Evolutionary conservation across 2,113 vertebrate species (phyloP), one percentile per base, ranked within the genome.

Genomic region (Panthera tigris): DNA sequence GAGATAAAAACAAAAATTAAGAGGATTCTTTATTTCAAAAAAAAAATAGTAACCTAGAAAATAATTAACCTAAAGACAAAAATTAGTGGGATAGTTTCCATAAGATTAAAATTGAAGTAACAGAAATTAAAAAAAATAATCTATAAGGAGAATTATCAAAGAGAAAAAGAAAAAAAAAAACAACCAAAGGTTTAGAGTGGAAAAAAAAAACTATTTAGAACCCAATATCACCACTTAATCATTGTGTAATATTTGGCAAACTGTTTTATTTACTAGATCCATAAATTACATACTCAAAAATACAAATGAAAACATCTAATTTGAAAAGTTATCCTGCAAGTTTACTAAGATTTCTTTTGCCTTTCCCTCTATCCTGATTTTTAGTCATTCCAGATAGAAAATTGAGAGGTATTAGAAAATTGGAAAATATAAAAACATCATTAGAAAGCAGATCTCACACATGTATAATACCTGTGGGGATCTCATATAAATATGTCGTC

Each of bases 41-140:
- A 90, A 69, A 80, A 90, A 96, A 69, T n/a, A 73, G 71, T 48
- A 63, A 48, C 36, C 31, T 80, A 96, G 41, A 88, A 94, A 94
- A 78, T 86, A 89, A 79, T 89, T 89, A 93, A 82, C 50, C 14
- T 27, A 52, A 96, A 87, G 39, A 68, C 31, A 80, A 91, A 92
- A 82, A 19, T 41, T 76, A 84, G 31, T 71, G 36, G 7, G 5
- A 66, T n/a, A 7, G 14, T 14, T 94, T 15, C 14, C 27, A 7
- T 83, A 69, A 86, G 33, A 66, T 71, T 93, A 63, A 45, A 83
- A 74, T 1, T 78, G 23, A 84, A 8, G 13, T 27, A 61, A 55
- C 19, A 29, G 41, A 83, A 73, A 95, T 69, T 79, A 52, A 14
- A 68, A 71, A 97, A 71, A 80, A 29, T 39, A 33, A 73, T n/a